Percentiles rank a stretch among this genome's conserved stretches.
phyloP scores from a whole-genome alignment of 2,113 vertebrate species.

The Triplophysa dalaica region DNA sequence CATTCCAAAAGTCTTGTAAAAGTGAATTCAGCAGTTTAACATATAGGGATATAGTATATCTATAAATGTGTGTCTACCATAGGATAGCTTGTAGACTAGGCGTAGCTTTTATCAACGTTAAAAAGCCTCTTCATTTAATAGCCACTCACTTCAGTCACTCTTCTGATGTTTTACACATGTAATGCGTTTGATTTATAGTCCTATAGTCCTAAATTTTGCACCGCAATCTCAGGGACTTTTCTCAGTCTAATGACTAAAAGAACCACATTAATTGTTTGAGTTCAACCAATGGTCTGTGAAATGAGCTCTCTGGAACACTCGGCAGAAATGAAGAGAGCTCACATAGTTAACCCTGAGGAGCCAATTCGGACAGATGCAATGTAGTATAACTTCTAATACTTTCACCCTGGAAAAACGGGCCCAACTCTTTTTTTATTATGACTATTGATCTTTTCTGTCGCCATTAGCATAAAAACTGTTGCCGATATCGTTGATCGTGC shows the following conservation, averaged over 20 bases:
- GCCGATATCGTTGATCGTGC: neutral
- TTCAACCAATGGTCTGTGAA: slow-evolving; percentile 36
- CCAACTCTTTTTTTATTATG: slow-evolving; percentile 6
- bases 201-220: neutral
- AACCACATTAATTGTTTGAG: slow-evolving; percentile 44
- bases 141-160: neutral
- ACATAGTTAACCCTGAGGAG: neutral
- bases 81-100: neutral
- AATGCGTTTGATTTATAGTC: slow-evolving; percentile 10
- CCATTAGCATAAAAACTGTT: slow-evolving; percentile 10
- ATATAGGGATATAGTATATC: no score
- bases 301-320: slow-evolving; percentile 22
- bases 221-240: neutral
- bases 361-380: slow-evolving; percentile 12
- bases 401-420: slow-evolving; percentile 17
- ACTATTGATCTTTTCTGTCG: slow-evolving; percentile 6
- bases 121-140: slow-evolving; percentile 5
- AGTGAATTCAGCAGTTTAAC: no score
- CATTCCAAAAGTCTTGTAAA: no score
- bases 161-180: neutral
- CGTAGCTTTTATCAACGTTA: neutral
- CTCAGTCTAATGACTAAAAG: slow-evolving; percentile 28
- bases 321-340: slow-evolving; percentile 10
- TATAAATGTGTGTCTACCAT: neutral
- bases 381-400: neutral